Evolutionary conservation across 2,888 invertebrate genomes (phyloP).

Genomic region (Sthenelais limicola): DNA sequence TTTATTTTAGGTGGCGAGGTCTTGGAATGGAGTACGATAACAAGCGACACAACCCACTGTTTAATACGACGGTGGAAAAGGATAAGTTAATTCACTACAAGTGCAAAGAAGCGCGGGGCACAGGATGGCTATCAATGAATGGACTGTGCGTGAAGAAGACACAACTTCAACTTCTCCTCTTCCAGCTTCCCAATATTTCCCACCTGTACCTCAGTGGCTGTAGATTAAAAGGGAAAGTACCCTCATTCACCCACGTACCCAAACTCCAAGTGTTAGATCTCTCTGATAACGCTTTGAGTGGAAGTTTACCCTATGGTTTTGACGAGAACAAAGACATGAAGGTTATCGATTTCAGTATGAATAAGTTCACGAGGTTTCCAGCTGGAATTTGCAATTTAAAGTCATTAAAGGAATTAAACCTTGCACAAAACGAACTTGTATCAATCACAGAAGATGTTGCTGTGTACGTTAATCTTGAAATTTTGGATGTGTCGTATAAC

Average conservation of each 20-base stretch:
- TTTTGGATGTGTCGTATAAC: conserved; percentile 15
- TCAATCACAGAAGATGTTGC: background rate
- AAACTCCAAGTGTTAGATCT: background rate
- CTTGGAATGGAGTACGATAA: no score
- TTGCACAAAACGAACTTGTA: conserved; percentile 19
- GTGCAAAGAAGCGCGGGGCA: conserved; percentile 3
- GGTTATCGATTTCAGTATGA: conserved; percentile 16
- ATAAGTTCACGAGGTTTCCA: conserved; percentile 7
- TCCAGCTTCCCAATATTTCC: background rate
- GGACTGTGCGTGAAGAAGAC: background rate
- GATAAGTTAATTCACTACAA: background rate
- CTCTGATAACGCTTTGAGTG: background rate
- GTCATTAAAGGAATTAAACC: background rate
- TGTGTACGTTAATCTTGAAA: background rate
- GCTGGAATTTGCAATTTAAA: background rate
- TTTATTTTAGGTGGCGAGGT: no score
- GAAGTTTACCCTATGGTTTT: background rate
- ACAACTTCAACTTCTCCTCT: background rate
- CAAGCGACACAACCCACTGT: no score
- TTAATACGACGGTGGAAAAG: no score
- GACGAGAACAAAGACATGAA: background rate
- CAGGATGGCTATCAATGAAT: conserved; percentile 29
- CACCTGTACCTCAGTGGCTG: conserved; percentile 25
- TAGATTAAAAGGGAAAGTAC: background rate
- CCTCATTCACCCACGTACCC: background rate